phyloP scores from a whole-genome alignment of 2,888 invertebrate species.

The Cerastis leucographa region DNA sequence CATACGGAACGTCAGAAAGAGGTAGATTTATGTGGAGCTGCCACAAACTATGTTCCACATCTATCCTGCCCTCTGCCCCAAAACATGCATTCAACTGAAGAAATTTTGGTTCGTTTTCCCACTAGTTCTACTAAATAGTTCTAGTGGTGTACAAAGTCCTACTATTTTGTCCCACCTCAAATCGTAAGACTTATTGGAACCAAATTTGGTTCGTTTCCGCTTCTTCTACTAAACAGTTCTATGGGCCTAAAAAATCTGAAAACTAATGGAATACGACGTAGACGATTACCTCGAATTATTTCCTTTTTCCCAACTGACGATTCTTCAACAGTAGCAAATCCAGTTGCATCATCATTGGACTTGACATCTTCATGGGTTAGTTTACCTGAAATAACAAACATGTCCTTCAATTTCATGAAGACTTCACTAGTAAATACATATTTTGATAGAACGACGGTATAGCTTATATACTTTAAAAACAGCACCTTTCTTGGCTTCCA shows the following conservation, averaged over 20 bases:
- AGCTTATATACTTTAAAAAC: not conserved
- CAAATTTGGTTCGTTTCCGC: too few species aligned
- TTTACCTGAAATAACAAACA: constrained; percentile 51
- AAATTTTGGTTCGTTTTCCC: not conserved
- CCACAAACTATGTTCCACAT: not conserved
- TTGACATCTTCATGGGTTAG: constrained; percentile 73
- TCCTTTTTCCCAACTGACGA: constrained; percentile 77
- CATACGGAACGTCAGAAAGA: not conserved
- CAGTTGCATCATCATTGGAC: constrained; percentile 73
- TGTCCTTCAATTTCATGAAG: not conserved
- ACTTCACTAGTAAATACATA: not conserved
- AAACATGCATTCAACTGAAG: not conserved
- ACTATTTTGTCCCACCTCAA: too few species aligned
- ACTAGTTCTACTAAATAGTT: too few species aligned
- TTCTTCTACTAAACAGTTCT: too few species aligned
- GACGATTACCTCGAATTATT: constrained; percentile 72
- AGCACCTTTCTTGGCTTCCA: constrained; percentile 83
- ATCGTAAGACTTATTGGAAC: too few species aligned
- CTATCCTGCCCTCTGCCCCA: not conserved
- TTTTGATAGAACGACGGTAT: not conserved
- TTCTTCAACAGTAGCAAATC: constrained; percentile 85
- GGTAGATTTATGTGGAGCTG: not conserved
- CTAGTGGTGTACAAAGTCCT: too few species aligned
- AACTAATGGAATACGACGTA: not conserved
- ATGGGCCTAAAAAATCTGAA: not conserved